These are phyloP conservation scores for Pontoporia blainvillei DNA, from an alignment of 2,113 vertebrate genomes.

Conservation along the genomic window DNA sequence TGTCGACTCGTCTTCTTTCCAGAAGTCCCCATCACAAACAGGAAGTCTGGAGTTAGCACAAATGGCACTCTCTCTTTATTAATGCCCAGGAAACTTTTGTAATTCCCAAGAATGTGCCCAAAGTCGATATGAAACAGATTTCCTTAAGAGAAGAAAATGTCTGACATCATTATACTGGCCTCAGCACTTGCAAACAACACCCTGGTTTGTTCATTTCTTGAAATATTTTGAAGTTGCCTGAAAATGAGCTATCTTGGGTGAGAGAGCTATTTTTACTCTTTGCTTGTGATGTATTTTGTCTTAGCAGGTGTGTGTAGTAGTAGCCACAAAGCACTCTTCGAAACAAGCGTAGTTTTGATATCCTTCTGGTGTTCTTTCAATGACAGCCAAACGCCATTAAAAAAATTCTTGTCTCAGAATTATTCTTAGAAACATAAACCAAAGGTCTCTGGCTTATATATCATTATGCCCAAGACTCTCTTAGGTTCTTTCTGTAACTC, in stretches of 20 bases:
- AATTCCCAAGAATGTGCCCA: conserved; percentile 99
- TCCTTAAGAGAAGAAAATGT: conserved; percentile 81
- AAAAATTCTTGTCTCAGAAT: conserved; percentile 18
- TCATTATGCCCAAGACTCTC: neutral
- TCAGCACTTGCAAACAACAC: neutral
- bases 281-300: conserved; percentile 23
- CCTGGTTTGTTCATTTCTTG: conserved; percentile 19
- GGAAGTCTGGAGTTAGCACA: conserved; percentile 97
- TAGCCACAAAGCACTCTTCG: conserved; percentile 26
- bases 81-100: conserved; percentile 98
- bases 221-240: conserved; percentile 25
- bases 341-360: conserved; percentile 20
- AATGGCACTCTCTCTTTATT: conserved; percentile 98
- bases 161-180: conserved; percentile 43
- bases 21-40: conserved; percentile 96
- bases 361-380: conserved; percentile 3
- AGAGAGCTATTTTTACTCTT: conserved; percentile 21
- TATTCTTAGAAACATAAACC: conserved; percentile 34
- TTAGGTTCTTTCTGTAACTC: neutral
- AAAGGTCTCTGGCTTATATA: neutral
- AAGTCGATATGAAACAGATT: conserved; percentile 99
- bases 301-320: conserved; percentile 40
- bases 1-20: conserved; percentile 95
- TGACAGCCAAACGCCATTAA: neutral
- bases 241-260: conserved; percentile 31